Evolutionary conservation across 2,797 vertebrate genomes (phyloP), one percentile per base, ranked within the genome.

Genomic region (Euphonia xanthogaster): DNA sequence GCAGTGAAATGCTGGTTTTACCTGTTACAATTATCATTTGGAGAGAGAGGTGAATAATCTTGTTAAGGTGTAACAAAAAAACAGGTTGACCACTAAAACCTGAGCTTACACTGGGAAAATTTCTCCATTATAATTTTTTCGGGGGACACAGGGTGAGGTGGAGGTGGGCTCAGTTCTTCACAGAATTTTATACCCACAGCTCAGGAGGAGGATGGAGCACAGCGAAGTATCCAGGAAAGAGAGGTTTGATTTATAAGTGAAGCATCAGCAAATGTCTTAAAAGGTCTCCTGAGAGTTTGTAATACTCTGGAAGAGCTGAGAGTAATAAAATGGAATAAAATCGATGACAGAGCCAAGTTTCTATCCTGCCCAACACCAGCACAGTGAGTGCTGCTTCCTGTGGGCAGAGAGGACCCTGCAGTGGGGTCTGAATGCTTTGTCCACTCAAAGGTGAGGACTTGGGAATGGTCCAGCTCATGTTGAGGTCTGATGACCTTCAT

Each of bases 241-340:
- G 65, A 92, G 85, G 92, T 89, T 27, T 88, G 88, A 92, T 97
- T 93, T 93, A 45, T 89, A 79, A 88, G 65, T 67, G 60, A 93
- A 95, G 88, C 95, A 88, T 94, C 80, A 63, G 71, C 88, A 95
- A 93, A 85, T 86, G 86, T 73, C 83, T 92, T 94, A 89, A 96
- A 96, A 88, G 61, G 94, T 86, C 94, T 47, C 87, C 54, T 15
- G 91, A 74, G 96, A 79, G 63, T 92, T 42, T 65, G 42, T 57
- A 91, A 91, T 91, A 62, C 75, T 88, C 72, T 86, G 75, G 57
- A 93, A 95, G 79, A 92, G 84, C 68, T 2, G 31, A 88, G 88
- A 89, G 90, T 92, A 95, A 94, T 94, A 93, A 96, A 97, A 96
- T 87, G 67, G 54, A 90, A 91, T 92, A 50, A 88, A 91, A 96